Percentiles rank a stretch among this genome's conserved stretches.
These are phyloP conservation scores for Scolopax bukidnonensis DNA, from an alignment of 2,797 vertebrate species.

Conservation along the genomic window DNA sequence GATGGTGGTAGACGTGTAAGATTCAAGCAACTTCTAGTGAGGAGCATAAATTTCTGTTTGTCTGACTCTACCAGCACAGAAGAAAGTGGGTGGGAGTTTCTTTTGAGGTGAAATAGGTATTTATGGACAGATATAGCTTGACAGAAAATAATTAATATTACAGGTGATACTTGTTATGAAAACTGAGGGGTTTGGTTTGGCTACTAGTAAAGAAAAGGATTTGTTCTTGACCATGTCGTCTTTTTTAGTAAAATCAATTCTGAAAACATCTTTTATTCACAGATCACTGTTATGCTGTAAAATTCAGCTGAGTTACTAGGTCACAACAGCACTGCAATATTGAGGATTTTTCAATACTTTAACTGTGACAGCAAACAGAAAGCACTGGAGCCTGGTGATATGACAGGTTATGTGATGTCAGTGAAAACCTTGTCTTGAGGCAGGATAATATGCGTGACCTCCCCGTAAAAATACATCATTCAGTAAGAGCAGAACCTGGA, in stretches of 20 bases:
- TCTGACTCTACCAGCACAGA: not conserved
- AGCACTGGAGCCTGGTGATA: slow-evolving; percentile 33
- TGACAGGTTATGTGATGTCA: not conserved
- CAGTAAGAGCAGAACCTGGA: not conserved
- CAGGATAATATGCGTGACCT: not conserved
- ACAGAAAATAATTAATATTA: not conserved
- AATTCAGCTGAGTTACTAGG: not conserved
- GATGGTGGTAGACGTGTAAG: not conserved
- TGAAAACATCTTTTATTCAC: not conserved
- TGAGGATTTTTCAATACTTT: not conserved
- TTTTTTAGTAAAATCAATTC: not conserved
- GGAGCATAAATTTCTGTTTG: not conserved
- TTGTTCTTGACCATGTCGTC: not conserved
- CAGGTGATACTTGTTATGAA: not conserved
- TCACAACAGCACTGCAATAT: not conserved
- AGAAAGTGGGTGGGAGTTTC: not conserved
- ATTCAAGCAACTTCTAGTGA: not conserved
- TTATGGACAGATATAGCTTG: not conserved
- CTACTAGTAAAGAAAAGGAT: not conserved
- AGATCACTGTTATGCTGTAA: not conserved
- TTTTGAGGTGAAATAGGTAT: not conserved
- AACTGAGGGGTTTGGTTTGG: not conserved
- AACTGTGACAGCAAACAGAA: slow-evolving; percentile 10
- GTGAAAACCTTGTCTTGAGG: not conserved
- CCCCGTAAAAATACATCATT: not conserved